These are phyloP conservation scores for Tupaia chinensis DNA, from an alignment of 2,113 vertebrate species.

Conservation along the genomic window DNA sequence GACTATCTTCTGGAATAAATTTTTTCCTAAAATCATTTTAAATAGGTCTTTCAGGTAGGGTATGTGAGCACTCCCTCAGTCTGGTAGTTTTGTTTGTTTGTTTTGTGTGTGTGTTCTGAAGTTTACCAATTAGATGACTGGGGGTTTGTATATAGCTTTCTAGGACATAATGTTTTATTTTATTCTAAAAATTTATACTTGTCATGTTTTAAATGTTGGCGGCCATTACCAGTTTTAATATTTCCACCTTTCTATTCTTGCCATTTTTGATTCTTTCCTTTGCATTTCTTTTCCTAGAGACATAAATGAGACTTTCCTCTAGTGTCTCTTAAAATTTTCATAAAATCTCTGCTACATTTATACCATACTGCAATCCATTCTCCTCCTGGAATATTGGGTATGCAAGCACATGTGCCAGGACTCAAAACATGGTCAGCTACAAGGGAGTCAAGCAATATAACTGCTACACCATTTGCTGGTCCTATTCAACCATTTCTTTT, in stretches of 20 bases:
- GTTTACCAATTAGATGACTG: neutral
- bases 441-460: too few relatives aligned
- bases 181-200: neutral
- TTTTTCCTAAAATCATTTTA: neutral
- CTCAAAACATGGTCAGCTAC: too few relatives aligned
- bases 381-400: too few relatives aligned
- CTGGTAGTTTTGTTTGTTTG: neutral
- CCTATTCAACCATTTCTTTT: too few relatives aligned
- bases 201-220: neutral
- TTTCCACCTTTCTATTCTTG: neutral
- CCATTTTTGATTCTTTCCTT: neutral
- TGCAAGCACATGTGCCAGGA: too few relatives aligned
- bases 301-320: neutral
- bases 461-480: too few relatives aligned
- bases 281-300: neutral
- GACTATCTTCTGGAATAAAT: neutral
- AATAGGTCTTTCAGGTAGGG: neutral
- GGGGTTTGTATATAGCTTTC: neutral
- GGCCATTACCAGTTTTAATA: neutral
- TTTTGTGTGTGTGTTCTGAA: neutral
- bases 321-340: conserved; percentile 6
- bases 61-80: neutral
- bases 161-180: neutral
- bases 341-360: neutral
- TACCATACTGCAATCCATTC: too few relatives aligned